phyloP scores from a whole-genome alignment of 2,888 invertebrate species.

The Drosophila macrospina region DNA sequence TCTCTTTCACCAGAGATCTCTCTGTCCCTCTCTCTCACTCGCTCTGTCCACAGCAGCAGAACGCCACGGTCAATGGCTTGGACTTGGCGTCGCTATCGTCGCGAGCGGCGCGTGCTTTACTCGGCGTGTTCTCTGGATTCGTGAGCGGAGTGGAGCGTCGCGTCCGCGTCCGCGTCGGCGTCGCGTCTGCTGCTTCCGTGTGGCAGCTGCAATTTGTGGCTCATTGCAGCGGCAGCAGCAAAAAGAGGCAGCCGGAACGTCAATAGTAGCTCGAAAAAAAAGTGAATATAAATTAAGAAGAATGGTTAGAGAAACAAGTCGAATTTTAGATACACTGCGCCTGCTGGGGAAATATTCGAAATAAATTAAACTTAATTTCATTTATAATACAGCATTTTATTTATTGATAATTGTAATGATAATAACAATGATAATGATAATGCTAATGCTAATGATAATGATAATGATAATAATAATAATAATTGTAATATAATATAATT shows the following conservation, averaged over 20 bases:
- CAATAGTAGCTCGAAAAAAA: slow-evolving; percentile 40
- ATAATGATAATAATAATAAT: too few relatives aligned
- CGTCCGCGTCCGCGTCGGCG: slow-evolving; percentile 18
- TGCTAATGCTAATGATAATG: too few relatives aligned
- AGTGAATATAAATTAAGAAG: slow-evolving; percentile 45
- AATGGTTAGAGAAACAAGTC: slow-evolving; percentile 6
- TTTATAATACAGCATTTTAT: too few relatives aligned
- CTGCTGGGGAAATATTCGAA: too few relatives aligned
- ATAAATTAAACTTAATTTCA: too few relatives aligned
- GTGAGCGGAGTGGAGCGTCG: slow-evolving; percentile 30
- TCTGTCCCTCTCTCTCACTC: not conserved
- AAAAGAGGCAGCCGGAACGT: slow-evolving; percentile 67
- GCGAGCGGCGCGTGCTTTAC: slow-evolving; percentile 77
- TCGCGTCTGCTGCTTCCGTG: slow-evolving; percentile 68
- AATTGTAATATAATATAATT: too few relatives aligned
- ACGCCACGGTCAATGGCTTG: slow-evolving; percentile 71
- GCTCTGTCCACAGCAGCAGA: slow-evolving; percentile 24
- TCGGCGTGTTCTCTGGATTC: slow-evolving; percentile 52
- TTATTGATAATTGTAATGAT: too few relatives aligned
- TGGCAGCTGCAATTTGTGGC: slow-evolving; percentile 78
- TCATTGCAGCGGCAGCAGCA: slow-evolving; percentile 46
- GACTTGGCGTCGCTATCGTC: slow-evolving; percentile 42
- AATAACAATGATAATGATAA: too few relatives aligned
- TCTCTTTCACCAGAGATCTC: not conserved
- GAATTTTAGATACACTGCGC: slow-evolving; percentile 9